Base-by-base conservation (phyloP, 2,797 vertebrate genomes). In the Mormyrops boulengeri region DNA sequence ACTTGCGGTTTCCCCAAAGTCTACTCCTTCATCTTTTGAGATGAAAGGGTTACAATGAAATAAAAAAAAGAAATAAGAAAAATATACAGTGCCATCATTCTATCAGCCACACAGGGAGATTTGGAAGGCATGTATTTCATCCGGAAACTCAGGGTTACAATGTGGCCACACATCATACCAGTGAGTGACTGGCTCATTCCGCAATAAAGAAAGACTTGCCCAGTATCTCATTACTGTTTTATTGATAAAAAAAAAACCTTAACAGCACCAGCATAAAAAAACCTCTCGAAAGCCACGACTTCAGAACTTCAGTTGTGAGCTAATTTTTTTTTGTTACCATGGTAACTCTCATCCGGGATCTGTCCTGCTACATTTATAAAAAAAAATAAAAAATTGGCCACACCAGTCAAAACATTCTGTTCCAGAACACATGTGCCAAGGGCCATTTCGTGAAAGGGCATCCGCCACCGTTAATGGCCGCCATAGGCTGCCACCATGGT, bases 291-390 rank as follows among this genome's bases (percentile, higher is more conserved):
- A 53, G 73, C 38, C 50, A 57, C 34, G 47, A 84, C 52, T 89
- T 26, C 77, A 89, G 57, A 86, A 86, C 84, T 87, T 85, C 82
- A 52, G 30, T 89, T 87, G 57, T 52, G 60, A 87, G 85, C 88
- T 57, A 73, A 53, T 26, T 4, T 55, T 47, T 89, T 49, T 89
- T 47, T 87, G 66, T 88, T 89, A 62, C 86, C 88, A 91, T 57
- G 22, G 89, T 90, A 89, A 91, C 44, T 82, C 14, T 85, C 77
- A 91, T 91, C 60, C 73, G 26, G 38, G 53, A 52, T 73, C 88
- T 49, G 41, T 90, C 86, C 88, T 89, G 91, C 44, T 91, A 38
- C 85, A 34, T 92, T 17, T 73, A 89, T 87, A 89, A 88, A 66
- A 77, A 85, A 90, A 88, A 60, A 57, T 2, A 5, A 22, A 8